Evolutionary conservation across 2,113 vertebrate species (phyloP), one percentile per base, ranked within the genome.

Genomic region (Rallus limicola): DNA sequence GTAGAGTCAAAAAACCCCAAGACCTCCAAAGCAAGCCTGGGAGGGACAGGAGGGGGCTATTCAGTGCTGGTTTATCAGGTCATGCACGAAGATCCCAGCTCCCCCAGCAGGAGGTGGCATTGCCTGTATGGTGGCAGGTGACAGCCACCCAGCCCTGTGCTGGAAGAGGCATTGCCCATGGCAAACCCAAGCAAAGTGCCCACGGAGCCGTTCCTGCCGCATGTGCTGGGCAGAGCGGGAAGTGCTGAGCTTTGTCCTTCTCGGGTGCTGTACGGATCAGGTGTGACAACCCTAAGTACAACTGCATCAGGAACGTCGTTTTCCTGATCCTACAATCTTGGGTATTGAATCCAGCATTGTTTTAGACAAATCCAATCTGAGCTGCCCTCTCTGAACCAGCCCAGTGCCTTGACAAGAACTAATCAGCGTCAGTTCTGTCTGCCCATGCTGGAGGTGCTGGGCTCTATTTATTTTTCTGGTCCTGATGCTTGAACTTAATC

Each of bases 401-500:
- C 62, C 53, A 25, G 20, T 75, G 69, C 60, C 29, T 71, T 77
- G 74, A 72, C 2, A 16, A 82, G 77, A 68, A n/a, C 74, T 82
- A 38, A 83, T 94, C 87, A 74, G 55, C 92, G 67, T 82, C 82
- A n/a, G 26, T 71, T 93, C 86, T 69, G 58, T 70, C 31, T 75
- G 76, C 82, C 4, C 18, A 53, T 90, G 76, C 88, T 83, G 91
- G 67, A 92, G 59, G 63, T 93, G 86, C 69, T 63, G 53, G 44
- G 50, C 74, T 93, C 36, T 95, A 31, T 94, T 96, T 92, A 60
- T 83, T 95, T 94, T 93, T 85, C 93, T 83, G 72, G 48, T 92
- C 90, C 86, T 38, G 40, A 90, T 83, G 92, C 88, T 86, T 96
- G 84, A 86, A 84, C 94, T 94, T 94, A 92, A 95, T 95, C 92